Evolutionary conservation across 1,140 invertebrate species (phyloP).

Genomic region (Brachystomella parvula): DNA sequence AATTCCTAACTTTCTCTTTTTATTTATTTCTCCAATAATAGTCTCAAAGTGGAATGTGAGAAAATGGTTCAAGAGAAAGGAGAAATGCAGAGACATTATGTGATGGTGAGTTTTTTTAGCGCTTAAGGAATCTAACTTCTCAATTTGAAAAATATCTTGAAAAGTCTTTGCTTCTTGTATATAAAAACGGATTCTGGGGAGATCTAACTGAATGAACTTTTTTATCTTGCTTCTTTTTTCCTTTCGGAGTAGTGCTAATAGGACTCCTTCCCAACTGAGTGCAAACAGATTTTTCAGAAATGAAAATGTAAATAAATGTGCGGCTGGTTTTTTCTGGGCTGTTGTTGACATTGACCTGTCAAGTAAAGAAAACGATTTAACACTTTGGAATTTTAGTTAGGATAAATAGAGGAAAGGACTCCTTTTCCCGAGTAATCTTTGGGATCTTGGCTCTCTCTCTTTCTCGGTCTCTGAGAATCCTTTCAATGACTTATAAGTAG

Average conservation of each 20-base stretch:
- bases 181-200: no score
- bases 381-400: constrained; percentile 5
- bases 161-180: no score
- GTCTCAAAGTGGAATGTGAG: constrained; percentile 71
- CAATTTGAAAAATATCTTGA: no score
- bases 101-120: constrained; percentile 83
- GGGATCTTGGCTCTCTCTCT: not conserved
- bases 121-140: no score
- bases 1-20: constrained; percentile 36
- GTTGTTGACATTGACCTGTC: constrained; percentile 11
- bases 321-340: not conserved
- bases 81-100: constrained; percentile 94
- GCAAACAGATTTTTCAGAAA: not conserved
- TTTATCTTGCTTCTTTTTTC: not conserved
- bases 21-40: constrained; percentile 54
- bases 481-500: no score
- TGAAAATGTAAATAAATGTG: constrained; percentile 8
- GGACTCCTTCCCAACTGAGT: not conserved
- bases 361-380: constrained; percentile 12
- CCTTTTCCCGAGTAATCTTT: not conserved
- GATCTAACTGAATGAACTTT: no score
- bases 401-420: not conserved
- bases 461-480: not conserved
- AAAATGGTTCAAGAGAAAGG: constrained; percentile 93
- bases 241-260: not conserved